Conservation (phyloP, 2,797 vertebrate species). For the Gymnopithys bicolor region DNA sequence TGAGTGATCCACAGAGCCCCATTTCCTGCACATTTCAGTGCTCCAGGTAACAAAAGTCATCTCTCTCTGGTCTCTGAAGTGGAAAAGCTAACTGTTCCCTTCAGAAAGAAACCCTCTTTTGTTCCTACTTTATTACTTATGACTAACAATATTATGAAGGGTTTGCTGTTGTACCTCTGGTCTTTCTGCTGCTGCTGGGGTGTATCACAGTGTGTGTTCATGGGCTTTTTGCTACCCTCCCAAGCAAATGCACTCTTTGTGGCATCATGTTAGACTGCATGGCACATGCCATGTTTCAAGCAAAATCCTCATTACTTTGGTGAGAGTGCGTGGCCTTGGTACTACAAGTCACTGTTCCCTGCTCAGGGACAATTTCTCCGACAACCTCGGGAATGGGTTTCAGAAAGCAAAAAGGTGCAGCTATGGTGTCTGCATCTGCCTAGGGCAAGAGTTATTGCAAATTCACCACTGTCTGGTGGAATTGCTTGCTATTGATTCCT, state of each 20-base stretch:
- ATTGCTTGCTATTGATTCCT: slow-evolving; percentile 29
- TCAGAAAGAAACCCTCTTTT: slow-evolving; percentile 81
- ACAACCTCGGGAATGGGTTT: not conserved
- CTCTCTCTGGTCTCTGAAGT: slow-evolving; percentile 83
- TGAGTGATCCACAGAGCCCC: slow-evolving; percentile 71
- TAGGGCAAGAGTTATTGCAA: not conserved
- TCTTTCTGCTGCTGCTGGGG: not conserved
- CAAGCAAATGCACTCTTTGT: not conserved
- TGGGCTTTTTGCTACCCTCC: not conserved
- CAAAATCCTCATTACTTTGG: not conserved
- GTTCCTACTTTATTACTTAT: slow-evolving; percentile 80
- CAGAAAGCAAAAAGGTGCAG: not conserved
- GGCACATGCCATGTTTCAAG: not conserved
- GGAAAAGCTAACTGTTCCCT: slow-evolving; percentile 81
- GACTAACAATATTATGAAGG: slow-evolving; percentile 55
- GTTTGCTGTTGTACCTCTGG: not conserved
- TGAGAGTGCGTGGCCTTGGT: not conserved
- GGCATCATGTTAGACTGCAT: not conserved
- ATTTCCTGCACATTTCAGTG: slow-evolving; percentile 76
- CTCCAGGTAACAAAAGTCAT: slow-evolving; percentile 78
- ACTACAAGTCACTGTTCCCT: not conserved
- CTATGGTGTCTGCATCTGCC: not conserved
- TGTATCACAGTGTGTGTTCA: not conserved
- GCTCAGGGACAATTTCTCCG: not conserved
- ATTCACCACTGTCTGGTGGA: not conserved